Percentiles rank a stretch among this genome's conserved stretches.
Evolutionary conservation across 2,113 vertebrate genomes (phyloP).

Genomic region (Thymallus thymallus): DNA sequence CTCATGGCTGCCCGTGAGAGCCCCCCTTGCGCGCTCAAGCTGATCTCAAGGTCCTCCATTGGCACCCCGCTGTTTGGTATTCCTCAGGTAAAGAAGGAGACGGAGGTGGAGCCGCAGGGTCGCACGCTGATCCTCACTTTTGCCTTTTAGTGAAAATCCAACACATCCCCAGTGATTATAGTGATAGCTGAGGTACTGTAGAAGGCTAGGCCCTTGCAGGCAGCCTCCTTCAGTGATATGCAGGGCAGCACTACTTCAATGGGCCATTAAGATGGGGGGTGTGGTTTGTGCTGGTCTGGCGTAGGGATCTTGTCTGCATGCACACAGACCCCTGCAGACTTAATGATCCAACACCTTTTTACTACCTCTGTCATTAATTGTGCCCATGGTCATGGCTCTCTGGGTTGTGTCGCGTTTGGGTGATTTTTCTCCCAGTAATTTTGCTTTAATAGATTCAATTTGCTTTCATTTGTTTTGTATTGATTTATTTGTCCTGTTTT

Average conservation of each 20-base stretch:
- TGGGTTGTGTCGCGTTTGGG: constrained; percentile 38
- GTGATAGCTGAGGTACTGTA: constrained; percentile 24
- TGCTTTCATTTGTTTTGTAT: constrained; percentile 72
- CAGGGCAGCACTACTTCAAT: constrained; percentile 1
- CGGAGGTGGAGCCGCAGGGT: constrained; percentile 24
- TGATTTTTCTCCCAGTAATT: constrained; percentile 54
- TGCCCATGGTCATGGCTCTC: constrained; percentile 46
- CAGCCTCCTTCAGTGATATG: not conserved
- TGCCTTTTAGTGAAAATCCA: constrained; percentile 30
- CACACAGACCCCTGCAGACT: constrained; percentile 16
- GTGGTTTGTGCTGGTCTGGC: constrained; percentile 39
- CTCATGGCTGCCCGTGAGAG: constrained; percentile 65
- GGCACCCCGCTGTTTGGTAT: constrained; percentile 42
- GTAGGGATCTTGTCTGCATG: constrained; percentile 22
- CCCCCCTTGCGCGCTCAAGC: constrained; percentile 33
- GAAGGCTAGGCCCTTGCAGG: constrained; percentile 24
- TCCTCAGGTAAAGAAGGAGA: constrained; percentile 44
- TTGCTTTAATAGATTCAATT: constrained; percentile 72
- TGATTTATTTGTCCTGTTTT: constrained; percentile 71
- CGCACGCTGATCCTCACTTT: not conserved
- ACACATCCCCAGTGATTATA: constrained; percentile 39
- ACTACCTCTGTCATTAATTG: constrained; percentile 62
- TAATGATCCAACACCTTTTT: constrained; percentile 60
- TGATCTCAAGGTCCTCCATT: constrained; percentile 54
- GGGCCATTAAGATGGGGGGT: constrained; percentile 10